Evolutionary conservation across 2,113 vertebrate species (phyloP), one percentile per base, ranked within the genome.

Genomic region (Protomyctophum bolini): DNA sequence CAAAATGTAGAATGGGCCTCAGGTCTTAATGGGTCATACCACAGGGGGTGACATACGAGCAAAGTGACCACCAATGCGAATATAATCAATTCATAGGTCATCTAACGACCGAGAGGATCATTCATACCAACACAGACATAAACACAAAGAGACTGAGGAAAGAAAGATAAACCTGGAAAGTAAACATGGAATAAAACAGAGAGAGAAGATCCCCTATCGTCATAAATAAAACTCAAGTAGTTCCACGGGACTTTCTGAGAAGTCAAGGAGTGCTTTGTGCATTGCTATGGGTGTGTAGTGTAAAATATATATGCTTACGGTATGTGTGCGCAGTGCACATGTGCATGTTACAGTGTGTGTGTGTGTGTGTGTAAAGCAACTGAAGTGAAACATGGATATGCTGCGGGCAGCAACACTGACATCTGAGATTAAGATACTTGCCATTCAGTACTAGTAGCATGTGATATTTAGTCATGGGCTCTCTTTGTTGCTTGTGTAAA

Each of bases 371-470:
- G 77, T 41, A 68, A 10, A 41, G 58, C 80, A 77, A 83, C 82
- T 69, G 79, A 41, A 68, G 11, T 46, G 58, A 81, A 77, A 83
- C 82, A 73, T 80, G 77, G 73, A 83, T 84, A 82, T 78, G 86
- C 75, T 89, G 86, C 87, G 87, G 83, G 80, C 79, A 74, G 78
- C 78, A 75, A 79, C 81, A 64, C 77, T 78, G 80, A 67, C 87
- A 84, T 77, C 80, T 77, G 74, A 79, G 80, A 55, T 7, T 55
- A 50, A 45, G 51, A 79, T 76, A 57, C 10, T 59, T 71, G 66
- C 56, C 47, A 15, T 29, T 75, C 72, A 69, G 52, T n/a, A n/a
- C n/a, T n/a, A n/a, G n/a, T 76, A 63, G 83, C 58, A 52, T 55
- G 76, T 73, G 73, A 79, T 68, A 63, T 76, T 72, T 14, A 66